phyloP scores from a whole-genome alignment of 2,113 vertebrate genomes.

The Oncorhynchus tshawytscha region DNA sequence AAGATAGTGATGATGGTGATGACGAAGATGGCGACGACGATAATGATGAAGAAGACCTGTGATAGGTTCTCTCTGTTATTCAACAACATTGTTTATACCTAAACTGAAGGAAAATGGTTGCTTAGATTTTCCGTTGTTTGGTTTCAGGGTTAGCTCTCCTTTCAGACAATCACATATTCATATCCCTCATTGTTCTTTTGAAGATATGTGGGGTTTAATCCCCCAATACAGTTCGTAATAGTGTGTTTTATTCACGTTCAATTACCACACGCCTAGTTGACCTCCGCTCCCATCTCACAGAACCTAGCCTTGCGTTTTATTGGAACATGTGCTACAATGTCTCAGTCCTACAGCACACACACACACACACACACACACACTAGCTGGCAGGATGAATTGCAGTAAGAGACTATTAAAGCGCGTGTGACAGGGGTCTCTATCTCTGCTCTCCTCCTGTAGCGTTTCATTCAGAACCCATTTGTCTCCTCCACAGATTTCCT shows the following conservation, averaged over 20 bases:
- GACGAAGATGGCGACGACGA: too few relatives aligned
- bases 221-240: background rate
- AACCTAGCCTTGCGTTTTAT: background rate
- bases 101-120: too few relatives aligned
- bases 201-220: too few relatives aligned
- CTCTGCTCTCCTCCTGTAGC: constrained; percentile 73
- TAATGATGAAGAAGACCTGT: too few relatives aligned
- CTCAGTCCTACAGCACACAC: background rate
- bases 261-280: background rate
- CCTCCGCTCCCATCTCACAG: background rate
- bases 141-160: too few relatives aligned
- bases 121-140: too few relatives aligned
- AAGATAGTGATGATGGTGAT: too few relatives aligned
- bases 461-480: constrained; percentile 79
- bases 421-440: constrained; percentile 74
- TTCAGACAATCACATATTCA: too few relatives aligned
- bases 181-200: too few relatives aligned
- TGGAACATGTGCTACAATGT: background rate
- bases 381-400: constrained; percentile 60
- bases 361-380: background rate
- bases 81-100: background rate
- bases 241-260: background rate
- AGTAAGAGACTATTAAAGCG: constrained; percentile 74
- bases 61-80: too few relatives aligned
- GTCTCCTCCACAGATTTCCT: constrained; percentile 77